Evolutionary conservation across 2,113 vertebrate genomes (phyloP).

Genomic region (Tragelaphus buxtoni): DNA sequence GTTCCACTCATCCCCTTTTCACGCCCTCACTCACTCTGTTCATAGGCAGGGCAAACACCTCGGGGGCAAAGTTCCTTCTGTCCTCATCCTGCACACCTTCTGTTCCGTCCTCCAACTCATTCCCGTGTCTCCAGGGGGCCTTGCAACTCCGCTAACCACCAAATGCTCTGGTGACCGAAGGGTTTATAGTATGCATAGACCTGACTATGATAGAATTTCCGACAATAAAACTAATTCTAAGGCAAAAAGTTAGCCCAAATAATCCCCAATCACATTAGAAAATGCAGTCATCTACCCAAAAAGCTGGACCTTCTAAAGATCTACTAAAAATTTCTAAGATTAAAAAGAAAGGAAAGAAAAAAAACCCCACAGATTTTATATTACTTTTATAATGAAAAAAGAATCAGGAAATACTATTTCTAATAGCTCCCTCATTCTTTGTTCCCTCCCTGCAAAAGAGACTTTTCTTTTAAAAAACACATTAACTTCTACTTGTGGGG

Average conservation of each 20-base stretch:
- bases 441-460: not conserved
- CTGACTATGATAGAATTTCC: not conserved
- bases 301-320: not conserved
- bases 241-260: not conserved
- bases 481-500: not conserved
- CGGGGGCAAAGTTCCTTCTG: not conserved
- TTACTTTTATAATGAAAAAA: slow-evolving; percentile 23
- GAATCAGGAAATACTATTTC: not conserved
- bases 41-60: not conserved
- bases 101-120: not conserved
- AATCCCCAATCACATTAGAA: not conserved
- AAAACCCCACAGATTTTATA: not conserved
- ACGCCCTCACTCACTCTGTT: not conserved
- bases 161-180: not conserved
- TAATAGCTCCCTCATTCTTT: not conserved
- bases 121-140: not conserved
- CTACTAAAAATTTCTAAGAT: not conserved
- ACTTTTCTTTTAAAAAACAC: not conserved
- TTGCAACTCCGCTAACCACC: not conserved
- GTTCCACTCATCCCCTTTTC: not conserved
- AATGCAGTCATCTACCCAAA: not conserved
- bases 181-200: not conserved
- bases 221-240: not conserved
- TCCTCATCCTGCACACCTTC: not conserved
- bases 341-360: not conserved